Conservation (phyloP, 53 echinoderm and acorn worm species). For the Echinometra lucunter region DNA sequence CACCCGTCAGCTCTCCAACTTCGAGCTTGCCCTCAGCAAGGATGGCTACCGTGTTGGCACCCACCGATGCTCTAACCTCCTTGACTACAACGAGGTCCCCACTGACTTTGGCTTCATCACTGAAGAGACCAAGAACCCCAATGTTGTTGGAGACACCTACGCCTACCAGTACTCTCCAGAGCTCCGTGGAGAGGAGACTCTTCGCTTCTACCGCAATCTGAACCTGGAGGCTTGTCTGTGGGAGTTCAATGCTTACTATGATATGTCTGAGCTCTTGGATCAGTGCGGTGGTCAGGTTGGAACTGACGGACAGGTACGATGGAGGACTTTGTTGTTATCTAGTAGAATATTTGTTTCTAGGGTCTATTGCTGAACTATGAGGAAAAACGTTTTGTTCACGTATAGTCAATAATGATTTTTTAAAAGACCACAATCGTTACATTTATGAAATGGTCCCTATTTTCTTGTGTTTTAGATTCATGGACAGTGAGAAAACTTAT, state of each 20-base stretch:
- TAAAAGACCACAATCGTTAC: no score
- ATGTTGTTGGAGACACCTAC: constrained; percentile 93
- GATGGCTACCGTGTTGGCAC: constrained; percentile 95
- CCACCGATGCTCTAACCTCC: constrained; percentile 98
- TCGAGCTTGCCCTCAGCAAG: constrained; percentile 99
- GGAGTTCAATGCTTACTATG: constrained; percentile 98
- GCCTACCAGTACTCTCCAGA: constrained; percentile 93
- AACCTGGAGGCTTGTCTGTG: constrained; percentile 98
- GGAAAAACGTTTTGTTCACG: no score
- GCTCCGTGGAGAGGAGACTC: constrained; percentile 85
- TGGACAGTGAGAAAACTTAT: no score
- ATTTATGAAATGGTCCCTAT: no score
- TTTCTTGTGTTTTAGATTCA: no score
- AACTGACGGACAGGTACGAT: constrained; percentile 96
- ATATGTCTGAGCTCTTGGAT: constrained; percentile 97
- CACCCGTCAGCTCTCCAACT: constrained; percentile 97
- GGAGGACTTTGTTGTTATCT: no score
- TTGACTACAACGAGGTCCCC: constrained; percentile 89
- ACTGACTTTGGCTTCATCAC: constrained; percentile 96
- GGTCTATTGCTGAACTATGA: no score
- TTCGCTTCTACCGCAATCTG: constrained; percentile 98
- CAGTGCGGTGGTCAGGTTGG: constrained; percentile 95
- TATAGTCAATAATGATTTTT: no score
- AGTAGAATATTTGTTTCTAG: no score
- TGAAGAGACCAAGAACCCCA: constrained; percentile 97